Percentiles rank a stretch among this genome's conserved stretches.
Evolutionary conservation across 2,797 vertebrate genomes (phyloP).

Genomic region (Helostoma temminkii): DNA sequence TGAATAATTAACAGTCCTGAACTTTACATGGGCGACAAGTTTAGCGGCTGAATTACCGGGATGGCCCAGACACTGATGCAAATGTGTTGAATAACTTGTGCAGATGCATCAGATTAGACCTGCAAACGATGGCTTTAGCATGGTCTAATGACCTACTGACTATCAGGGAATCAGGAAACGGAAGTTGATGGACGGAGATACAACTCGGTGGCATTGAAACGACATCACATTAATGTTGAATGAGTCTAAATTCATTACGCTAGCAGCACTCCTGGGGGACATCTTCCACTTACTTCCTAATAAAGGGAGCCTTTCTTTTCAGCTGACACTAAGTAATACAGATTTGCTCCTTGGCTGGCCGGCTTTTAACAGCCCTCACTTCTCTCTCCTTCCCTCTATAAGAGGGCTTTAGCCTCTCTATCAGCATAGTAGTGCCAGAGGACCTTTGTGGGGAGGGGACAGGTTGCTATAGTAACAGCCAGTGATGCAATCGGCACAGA

Average conservation of each 20-base stretch:
- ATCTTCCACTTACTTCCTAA: constrained; percentile 73
- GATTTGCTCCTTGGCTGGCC: constrained; percentile 64
- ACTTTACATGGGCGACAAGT: constrained; percentile 65
- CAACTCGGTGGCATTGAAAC: constrained; percentile 54
- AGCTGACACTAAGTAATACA: constrained; percentile 78
- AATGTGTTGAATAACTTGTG: constrained; percentile 35
- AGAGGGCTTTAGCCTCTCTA: constrained; percentile 70
- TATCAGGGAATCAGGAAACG: constrained; percentile 53
- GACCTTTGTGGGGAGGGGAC: constrained; percentile 60
- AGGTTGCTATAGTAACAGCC: constrained; percentile 73
- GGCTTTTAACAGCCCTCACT: constrained; percentile 57
- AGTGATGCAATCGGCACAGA: constrained; percentile 69
- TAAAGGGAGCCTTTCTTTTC: constrained; percentile 74
- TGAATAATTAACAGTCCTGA: constrained; percentile 74
- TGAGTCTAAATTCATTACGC: constrained; percentile 77
- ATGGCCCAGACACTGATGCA: constrained; percentile 19
- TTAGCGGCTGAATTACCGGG: constrained; percentile 42
- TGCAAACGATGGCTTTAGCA: constrained; percentile 17
- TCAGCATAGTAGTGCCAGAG: constrained; percentile 48
- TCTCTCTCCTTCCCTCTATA: constrained; percentile 34
- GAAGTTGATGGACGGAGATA: constrained; percentile 60
- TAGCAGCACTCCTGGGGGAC: constrained; percentile 72
- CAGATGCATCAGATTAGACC: constrained; percentile 58
- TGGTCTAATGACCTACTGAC: constrained; percentile 59
- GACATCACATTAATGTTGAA: constrained; percentile 72